Evolutionary conservation across 2,113 vertebrate species (phyloP).

Genomic region (Varanus salvator): DNA sequence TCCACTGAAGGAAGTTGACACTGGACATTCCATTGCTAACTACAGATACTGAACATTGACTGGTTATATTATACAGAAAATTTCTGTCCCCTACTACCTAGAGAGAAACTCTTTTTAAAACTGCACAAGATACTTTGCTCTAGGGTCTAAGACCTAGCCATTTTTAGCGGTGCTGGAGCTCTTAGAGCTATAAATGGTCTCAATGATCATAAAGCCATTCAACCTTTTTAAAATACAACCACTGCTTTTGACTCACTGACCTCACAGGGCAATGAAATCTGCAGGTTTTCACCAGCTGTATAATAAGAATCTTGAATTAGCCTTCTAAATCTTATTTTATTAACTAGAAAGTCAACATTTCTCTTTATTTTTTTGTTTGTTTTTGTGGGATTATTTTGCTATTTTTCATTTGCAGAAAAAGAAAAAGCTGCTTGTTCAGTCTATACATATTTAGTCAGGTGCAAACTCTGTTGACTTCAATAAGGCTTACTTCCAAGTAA

Average conservation of each 20-base stretch:
- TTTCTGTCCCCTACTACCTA: background rate
- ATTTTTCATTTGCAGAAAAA: background rate
- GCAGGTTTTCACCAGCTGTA: background rate
- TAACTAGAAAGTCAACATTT: constrained; percentile 27
- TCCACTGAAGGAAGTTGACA: background rate
- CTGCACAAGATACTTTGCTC: background rate
- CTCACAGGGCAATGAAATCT: constrained; percentile 15
- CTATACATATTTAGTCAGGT: background rate
- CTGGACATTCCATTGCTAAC: no score
- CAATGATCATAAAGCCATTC: constrained; percentile 16
- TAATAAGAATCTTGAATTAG: constrained; percentile 19
- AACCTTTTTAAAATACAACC: constrained; percentile 1
- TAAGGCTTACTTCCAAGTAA: background rate
- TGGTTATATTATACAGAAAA: background rate
- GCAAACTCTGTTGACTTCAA: background rate
- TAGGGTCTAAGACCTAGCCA: background rate
- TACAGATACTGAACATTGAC: background rate
- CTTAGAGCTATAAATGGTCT: background rate
- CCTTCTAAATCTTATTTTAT: background rate
- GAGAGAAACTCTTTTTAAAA: constrained; percentile 3
- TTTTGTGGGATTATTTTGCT: constrained; percentile 1
- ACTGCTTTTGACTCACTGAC: background rate
- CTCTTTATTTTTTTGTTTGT: background rate
- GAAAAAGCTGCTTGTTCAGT: background rate
- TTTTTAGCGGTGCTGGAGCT: constrained; percentile 21